Base-by-base conservation (phyloP, 2,113 vertebrate genomes). In the Tupaia tana region DNA sequence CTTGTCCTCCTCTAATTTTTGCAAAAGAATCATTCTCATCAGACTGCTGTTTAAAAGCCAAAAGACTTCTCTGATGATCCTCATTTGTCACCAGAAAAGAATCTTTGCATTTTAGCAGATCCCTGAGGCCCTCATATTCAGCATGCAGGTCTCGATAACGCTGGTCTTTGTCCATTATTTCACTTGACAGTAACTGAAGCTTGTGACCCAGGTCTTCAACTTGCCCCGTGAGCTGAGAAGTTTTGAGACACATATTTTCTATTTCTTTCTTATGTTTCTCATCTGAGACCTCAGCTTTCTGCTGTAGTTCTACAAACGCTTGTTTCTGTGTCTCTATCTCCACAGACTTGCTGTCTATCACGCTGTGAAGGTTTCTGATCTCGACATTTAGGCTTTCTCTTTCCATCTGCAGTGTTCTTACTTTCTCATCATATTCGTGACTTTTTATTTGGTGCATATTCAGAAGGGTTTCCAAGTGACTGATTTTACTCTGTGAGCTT, bases 231-330 rank as follows among this genome's bases (percentile, higher is more conserved):
- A 99, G 98, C 81, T 98, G 98, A 7, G 97, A 64, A 86, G 99
- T 97, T 96, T 99, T 99, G 85, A 98, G 91, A 6, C 97, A 96
- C 89, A 98, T 98, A 82, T 99, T 99, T 89, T 99, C 99, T 69
- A 98, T 97, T 75, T 99, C 99, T 97, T 99, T 99, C 87, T 86
- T 69, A 58, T 99, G 98, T 74, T 99, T 99, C 92, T 98, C 98
- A 81, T 98, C 97, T 8, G 98, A 98, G 92, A 97, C 97, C 69
- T 98, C 97, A 1, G 98, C 95, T 96, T 98, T 90, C 80, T 71
- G 95, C 80, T 98, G 98, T n/a, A 99, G 98, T 90, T 99, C 97
- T 54, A 96, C 61, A 81, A 98, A 98, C 31, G 98, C 98, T 69
- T 97, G 97, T 77, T 97, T 98, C 78, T 98, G 98, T 86, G 98